phyloP scores from a whole-genome alignment of 2,888 invertebrate genomes.

The Rhagonycha lutea region DNA sequence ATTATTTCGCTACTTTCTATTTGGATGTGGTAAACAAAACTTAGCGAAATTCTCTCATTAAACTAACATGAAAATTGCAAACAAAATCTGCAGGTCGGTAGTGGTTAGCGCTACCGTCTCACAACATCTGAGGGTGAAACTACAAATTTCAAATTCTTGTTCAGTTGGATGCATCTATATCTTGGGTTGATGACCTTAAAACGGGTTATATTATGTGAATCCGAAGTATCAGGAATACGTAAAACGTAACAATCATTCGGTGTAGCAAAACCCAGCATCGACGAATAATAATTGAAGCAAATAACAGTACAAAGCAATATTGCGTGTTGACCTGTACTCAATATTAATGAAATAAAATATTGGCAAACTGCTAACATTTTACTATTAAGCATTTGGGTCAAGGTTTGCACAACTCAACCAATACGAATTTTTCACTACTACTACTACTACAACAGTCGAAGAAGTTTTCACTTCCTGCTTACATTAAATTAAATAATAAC shows the following conservation, averaged over 20 bases:
- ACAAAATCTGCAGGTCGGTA: not conserved
- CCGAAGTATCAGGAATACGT: not conserved
- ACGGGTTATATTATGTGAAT: not conserved
- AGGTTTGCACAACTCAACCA: not conserved
- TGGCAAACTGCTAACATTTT: not conserved
- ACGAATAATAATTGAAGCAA: not conserved
- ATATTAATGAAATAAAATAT: not conserved
- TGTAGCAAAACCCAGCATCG: not conserved
- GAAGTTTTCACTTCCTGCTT: not conserved
- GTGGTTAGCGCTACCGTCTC: not conserved
- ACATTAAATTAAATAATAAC: not conserved
- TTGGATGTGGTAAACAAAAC: not conserved
- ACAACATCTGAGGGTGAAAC: not conserved
- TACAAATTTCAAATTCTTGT: not conserved
- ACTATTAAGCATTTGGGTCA: not conserved
- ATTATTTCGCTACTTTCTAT: not conserved
- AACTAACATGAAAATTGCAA: not conserved
- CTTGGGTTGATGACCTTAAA: not conserved
- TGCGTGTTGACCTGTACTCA: not conserved
- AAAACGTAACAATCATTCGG: not conserved
- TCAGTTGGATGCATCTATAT: not conserved
- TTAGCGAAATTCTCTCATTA: not conserved
- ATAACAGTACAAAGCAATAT: not conserved
- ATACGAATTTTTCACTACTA: not conserved
- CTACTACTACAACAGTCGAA: not conserved